phyloP scores from a whole-genome alignment of 1,140 invertebrate species.

The Euwallacea similis region DNA sequence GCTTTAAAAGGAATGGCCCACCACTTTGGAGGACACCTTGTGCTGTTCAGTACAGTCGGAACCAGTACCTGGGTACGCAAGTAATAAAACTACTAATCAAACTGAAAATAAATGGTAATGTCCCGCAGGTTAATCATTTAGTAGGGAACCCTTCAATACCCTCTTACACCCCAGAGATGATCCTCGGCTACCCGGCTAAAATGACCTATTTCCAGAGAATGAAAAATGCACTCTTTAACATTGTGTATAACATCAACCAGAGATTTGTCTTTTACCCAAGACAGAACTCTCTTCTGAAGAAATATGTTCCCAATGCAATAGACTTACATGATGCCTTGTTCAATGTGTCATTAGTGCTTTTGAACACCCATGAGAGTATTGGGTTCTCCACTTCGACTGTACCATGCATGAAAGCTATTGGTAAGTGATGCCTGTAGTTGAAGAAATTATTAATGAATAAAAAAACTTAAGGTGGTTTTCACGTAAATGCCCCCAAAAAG shows the following conservation, averaged over 20 bases:
- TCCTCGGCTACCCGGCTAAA: slow-evolving; percentile 42
- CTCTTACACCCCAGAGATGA: slow-evolving; percentile 53
- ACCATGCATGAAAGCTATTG: slow-evolving; percentile 38
- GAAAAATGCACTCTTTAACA: slow-evolving; percentile 48
- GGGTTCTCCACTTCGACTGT: slow-evolving; percentile 23
- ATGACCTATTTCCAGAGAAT: slow-evolving; percentile 57
- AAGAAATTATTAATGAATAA: slow-evolving; percentile 6
- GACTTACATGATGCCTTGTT: slow-evolving; percentile 56
- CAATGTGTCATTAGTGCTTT: slow-evolving; percentile 54
- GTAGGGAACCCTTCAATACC: slow-evolving; percentile 54
- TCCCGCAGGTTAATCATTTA: slow-evolving; percentile 42
- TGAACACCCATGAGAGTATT: slow-evolving; percentile 53
- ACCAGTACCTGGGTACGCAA: slow-evolving; percentile 40
- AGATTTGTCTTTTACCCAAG: slow-evolving; percentile 39
- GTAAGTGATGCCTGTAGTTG: slow-evolving; percentile 7
- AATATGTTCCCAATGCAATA: slow-evolving; percentile 55
- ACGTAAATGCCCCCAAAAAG: slow-evolving; percentile 42
- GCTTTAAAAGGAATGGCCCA: slow-evolving; percentile 66
- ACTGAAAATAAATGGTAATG: slow-evolving; percentile 20
- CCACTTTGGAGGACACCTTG: slow-evolving; percentile 63
- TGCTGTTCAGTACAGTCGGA: slow-evolving; percentile 55
- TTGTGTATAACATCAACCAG: slow-evolving; percentile 49
- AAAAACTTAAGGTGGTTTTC: slow-evolving; percentile 15
- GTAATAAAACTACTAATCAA: slow-evolving; percentile 34
- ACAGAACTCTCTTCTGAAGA: slow-evolving; percentile 43